These are phyloP conservation scores for Ormyrus nitidulus DNA, from an alignment of 2,888 invertebrate species.

Conservation along the genomic window DNA sequence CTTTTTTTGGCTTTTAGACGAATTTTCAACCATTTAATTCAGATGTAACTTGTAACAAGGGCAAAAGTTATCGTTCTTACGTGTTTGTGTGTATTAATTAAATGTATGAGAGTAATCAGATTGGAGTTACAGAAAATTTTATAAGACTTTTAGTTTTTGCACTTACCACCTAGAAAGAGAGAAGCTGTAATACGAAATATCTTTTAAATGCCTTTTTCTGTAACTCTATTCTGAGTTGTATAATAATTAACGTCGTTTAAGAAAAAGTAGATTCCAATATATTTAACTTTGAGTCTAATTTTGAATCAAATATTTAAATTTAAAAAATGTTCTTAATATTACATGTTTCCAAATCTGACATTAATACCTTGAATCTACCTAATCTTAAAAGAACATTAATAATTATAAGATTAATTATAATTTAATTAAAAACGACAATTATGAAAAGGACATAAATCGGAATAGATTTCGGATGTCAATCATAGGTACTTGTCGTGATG, in stretches of 20 bases:
- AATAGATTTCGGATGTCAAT: conserved; percentile 8
- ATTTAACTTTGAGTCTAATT: neutral
- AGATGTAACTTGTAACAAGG: conserved; percentile 23
- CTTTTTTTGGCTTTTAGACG: neutral
- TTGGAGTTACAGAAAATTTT: conserved; percentile 28
- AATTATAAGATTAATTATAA: conserved; percentile 33
- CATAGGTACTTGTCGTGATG: neutral
- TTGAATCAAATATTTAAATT: neutral
- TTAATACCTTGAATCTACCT: conserved; percentile 28
- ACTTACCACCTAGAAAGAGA: neutral
- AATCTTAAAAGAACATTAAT: conserved; percentile 8
- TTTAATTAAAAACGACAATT: conserved; percentile 35
- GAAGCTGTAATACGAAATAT: neutral
- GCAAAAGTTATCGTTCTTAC: neutral
- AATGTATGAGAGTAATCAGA: conserved; percentile 13
- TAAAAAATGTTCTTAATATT: neutral
- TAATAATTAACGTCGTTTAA: conserved; percentile 13
- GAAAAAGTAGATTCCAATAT: conserved; percentile 31
- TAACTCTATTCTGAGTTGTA: conserved; percentile 33
- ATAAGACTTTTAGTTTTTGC: no score
- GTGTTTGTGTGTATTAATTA: conserved; percentile 11
- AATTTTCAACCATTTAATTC: neutral
- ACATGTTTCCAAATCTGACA: neutral
- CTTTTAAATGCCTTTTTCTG: neutral
- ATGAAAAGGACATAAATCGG: conserved; percentile 16